A percentile compares a stretch with the other conserved stretches of the same genome.
Evolutionary conservation across 2,797 vertebrate species (phyloP).

Genomic region (Propithecus deckenii): DNA sequence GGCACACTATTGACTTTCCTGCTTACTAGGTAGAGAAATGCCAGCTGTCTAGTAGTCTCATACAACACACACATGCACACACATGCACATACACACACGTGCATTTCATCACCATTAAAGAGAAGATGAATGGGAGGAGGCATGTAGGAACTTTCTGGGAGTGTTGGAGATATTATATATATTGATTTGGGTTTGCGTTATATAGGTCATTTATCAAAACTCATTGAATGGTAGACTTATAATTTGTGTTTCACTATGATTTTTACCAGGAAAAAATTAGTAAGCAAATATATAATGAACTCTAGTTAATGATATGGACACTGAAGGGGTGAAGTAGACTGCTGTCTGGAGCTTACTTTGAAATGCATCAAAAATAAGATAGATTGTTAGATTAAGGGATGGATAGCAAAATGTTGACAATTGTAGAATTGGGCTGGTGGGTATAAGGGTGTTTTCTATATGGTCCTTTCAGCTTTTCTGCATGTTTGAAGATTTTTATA

Average conservation of each 20-base stretch:
- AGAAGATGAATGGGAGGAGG: background rate
- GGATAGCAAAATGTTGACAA: background rate
- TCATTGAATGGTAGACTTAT: background rate
- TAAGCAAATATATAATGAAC: background rate
- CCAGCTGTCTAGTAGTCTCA: background rate
- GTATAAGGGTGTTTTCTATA: background rate
- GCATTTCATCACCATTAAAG: background rate
- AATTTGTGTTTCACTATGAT: background rate
- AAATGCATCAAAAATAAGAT: background rate
- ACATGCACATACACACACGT: no score
- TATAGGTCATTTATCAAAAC: background rate
- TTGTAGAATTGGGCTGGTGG: background rate
- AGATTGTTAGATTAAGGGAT: background rate
- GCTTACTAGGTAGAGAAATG: background rate
- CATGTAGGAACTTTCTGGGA: background rate
- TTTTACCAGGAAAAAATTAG: background rate
- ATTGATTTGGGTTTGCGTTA: background rate
- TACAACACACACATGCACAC: background rate
- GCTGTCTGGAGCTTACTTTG: background rate
- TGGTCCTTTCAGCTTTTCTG: background rate
- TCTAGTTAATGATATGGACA: background rate
- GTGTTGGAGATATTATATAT: background rate
- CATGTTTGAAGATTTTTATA: background rate
- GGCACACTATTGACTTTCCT: background rate
- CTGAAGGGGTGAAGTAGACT: background rate